These are phyloP conservation scores for Coptotermes formosanus DNA, from an alignment of 1,140 invertebrate genomes.

Conservation along the genomic window DNA sequence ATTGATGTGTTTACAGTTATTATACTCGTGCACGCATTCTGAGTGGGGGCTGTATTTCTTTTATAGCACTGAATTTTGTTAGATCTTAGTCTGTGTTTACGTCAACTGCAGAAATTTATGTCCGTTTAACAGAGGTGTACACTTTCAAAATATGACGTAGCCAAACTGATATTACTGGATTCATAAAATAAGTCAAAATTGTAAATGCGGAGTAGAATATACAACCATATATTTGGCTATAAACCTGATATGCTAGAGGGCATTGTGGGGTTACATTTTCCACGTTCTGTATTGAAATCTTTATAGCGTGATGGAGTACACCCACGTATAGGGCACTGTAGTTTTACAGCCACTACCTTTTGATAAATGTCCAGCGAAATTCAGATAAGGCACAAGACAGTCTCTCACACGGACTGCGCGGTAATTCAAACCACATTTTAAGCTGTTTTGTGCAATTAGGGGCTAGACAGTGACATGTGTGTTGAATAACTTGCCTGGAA, in stretches of 20 bases:
- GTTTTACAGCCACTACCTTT: background rate
- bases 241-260: background rate
- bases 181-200: background rate
- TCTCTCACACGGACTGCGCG: background rate
- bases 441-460: background rate
- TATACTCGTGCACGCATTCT: background rate
- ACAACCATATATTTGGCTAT: background rate
- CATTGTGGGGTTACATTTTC: background rate
- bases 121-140: background rate
- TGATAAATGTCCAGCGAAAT: background rate
- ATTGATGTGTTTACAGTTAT: background rate
- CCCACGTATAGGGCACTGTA: background rate
- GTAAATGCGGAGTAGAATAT: background rate
- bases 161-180: background rate
- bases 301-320: background rate
- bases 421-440: background rate
- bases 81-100: background rate
- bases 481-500: too few relatives aligned
- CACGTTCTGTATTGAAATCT: background rate
- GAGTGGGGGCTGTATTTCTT: too few relatives aligned
- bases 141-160: background rate
- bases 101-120: background rate
- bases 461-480: background rate
- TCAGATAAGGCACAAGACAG: background rate
- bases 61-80: background rate